Conservation (phyloP, 2,113 vertebrate species). For the Bujurquina vittata region DNA sequence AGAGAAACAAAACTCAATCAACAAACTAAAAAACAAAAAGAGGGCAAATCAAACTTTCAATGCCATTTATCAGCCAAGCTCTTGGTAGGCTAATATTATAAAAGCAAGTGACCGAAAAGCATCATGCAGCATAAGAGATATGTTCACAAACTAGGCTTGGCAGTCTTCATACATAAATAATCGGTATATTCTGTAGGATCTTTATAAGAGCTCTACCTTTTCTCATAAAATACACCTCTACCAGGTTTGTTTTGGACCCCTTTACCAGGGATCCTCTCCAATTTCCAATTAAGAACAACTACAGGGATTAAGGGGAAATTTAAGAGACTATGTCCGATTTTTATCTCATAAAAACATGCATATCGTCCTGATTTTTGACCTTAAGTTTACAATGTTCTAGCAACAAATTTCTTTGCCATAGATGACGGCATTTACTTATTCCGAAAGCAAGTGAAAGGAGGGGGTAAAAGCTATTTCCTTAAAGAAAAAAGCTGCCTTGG, state of each 20-base stretch:
- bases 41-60: conserved; percentile 77
- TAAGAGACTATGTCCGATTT: not conserved
- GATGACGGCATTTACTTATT: conserved; percentile 25
- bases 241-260: conserved; percentile 19
- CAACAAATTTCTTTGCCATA: not conserved
- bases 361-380: conserved; percentile 8
- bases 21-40: conserved; percentile 72
- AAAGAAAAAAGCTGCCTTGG: conserved; percentile 64
- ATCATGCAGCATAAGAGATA: conserved; percentile 87
- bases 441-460: conserved; percentile 32
- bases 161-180: conserved; percentile 87
- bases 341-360: conserved; percentile 25
- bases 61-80: conserved; percentile 83
- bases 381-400: conserved; percentile 11
- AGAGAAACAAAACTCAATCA: conserved; percentile 54
- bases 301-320: conserved; percentile 31
- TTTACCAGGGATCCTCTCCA: conserved; percentile 33
- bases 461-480: conserved; percentile 48
- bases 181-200: conserved; percentile 61
- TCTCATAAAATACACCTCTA: conserved; percentile 38
- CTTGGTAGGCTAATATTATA: conserved; percentile 76
- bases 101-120: conserved; percentile 83
- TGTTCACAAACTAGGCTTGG: conserved; percentile 86
- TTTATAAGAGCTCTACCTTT: conserved; percentile 65
- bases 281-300: conserved; percentile 44